Base-by-base conservation (phyloP, 2,888 invertebrate species). In the Diaprepes abbreviatus region DNA sequence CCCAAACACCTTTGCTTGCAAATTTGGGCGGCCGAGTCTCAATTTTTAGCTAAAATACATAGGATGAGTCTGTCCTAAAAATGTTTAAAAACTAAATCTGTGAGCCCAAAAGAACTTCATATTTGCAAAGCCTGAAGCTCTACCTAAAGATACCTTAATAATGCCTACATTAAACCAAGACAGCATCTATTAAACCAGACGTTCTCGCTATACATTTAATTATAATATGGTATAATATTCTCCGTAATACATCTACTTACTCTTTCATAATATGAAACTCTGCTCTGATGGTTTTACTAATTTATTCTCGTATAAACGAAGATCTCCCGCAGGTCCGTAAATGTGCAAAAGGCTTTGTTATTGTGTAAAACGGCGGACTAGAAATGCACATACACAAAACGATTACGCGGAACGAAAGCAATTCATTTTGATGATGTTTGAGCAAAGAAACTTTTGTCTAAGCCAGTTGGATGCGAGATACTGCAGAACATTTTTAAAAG, bases 361-460 rank as follows among this genome's bases (percentile, higher is more conserved):
- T 57, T 57, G 57, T 57, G 57, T 55, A 57, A 57, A 57, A 57
- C 57, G 38, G 14, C 57, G 57, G 14, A 24, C 19, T 36, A 57
- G 57, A 57, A 57, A 57, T 57, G 33, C 57, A 57, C 57, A 38
- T 57, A 57, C 38, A 57, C 57, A 57, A 57, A 57, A 57, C 57
- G 57, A 57, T 57, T 57, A 57, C 36, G 57, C 24, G 38, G 57
- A 57, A 57, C 40, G 57, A 57, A 57, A 40, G 57, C 57, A 57
- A 57, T 57, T 57, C 40, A 57, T 36, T 57, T 57, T 36, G 55
- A 55, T 36, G 55, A 55, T 55, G 35, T 36, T 19, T 36, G 19
- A 38, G 57, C 36, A 38, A 57, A 38, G 36, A 38, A 57, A 57
- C 57, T 57, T 57, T 57, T 57, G 57, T 57, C 57, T 57, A 40